A percentile compares a stretch with the other conserved stretches of the same genome.
Evolutionary conservation across 2,113 vertebrate genomes (phyloP).

Genomic region (Chamaetylas fuelleborni): DNA sequence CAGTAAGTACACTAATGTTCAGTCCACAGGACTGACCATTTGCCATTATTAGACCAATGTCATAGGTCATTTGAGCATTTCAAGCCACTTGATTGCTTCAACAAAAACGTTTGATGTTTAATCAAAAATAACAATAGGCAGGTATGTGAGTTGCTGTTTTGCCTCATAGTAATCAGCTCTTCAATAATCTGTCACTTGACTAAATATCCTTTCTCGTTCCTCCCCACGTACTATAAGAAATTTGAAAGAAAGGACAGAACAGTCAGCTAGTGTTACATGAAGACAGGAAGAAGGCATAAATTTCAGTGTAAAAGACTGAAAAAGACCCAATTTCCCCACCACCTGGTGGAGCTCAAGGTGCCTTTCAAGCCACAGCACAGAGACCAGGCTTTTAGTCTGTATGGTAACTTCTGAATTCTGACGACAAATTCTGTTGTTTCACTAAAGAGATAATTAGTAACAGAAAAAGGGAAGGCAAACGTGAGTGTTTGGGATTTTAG

Average conservation of each 20-base stretch:
- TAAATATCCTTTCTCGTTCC: conserved; percentile 1
- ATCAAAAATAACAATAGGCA: background rate
- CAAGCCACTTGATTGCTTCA: background rate
- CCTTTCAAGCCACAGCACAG: background rate
- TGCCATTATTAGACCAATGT: background rate
- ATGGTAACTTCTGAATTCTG: background rate
- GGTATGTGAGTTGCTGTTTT: background rate
- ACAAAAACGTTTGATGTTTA: background rate
- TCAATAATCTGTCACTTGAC: conserved; percentile 7
- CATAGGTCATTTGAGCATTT: background rate
- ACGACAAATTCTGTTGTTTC: background rate
- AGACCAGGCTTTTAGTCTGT: background rate
- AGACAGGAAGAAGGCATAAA: background rate
- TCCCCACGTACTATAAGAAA: background rate
- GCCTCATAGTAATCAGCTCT: background rate
- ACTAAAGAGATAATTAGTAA: background rate
- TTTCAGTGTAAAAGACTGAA: background rate
- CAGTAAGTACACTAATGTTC: background rate
- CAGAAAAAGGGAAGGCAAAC: background rate
- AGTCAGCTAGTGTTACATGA: background rate
- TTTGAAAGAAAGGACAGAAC: background rate
- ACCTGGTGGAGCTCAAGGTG: background rate
- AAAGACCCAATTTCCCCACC: background rate
- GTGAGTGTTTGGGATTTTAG: background rate
- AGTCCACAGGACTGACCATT: background rate